These are phyloP conservation scores for Pholis gunnellus DNA, from an alignment of 2,113 vertebrate genomes.

Conservation along the genomic window DNA sequence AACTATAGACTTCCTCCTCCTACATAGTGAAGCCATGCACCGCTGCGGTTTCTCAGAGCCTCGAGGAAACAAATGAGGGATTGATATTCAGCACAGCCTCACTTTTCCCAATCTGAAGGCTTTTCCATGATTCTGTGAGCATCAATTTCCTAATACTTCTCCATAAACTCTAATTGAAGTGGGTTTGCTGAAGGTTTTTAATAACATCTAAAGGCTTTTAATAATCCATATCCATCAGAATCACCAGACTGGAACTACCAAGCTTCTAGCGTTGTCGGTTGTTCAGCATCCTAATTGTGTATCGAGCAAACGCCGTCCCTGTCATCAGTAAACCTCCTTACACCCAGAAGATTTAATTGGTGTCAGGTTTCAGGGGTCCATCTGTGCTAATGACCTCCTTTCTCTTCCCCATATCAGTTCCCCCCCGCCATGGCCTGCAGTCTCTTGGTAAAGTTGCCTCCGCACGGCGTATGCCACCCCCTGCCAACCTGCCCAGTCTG, in stretches of 20 bases:
- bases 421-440: slow-evolving; percentile 97
- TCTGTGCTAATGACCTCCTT: slow-evolving; percentile 52
- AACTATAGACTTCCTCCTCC: slow-evolving; percentile 29
- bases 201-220: neutral
- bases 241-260: slow-evolving; percentile 13
- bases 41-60: slow-evolving; percentile 44
- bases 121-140: slow-evolving; percentile 39
- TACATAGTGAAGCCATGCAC: slow-evolving; percentile 36
- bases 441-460: slow-evolving; percentile 98
- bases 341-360: slow-evolving; percentile 25
- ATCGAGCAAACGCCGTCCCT: neutral
- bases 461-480: slow-evolving; percentile 95
- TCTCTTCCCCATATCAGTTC: slow-evolving; percentile 80
- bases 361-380: slow-evolving; percentile 58
- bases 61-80: slow-evolving; percentile 47
- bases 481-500: slow-evolving; percentile 95
- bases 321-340: slow-evolving; percentile 16
- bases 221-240: slow-evolving; percentile 22
- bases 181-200: slow-evolving; percentile 23
- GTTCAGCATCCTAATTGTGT: slow-evolving; percentile 35
- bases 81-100: slow-evolving; percentile 51
- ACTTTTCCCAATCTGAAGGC: slow-evolving; percentile 21
- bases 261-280: neutral
- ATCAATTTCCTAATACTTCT: slow-evolving; percentile 21
- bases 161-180: slow-evolving; percentile 38